Evolutionary conservation across 2,113 vertebrate genomes (phyloP), one percentile per base, ranked within the genome.

Genomic region (Dascyllus trimaculatus): DNA sequence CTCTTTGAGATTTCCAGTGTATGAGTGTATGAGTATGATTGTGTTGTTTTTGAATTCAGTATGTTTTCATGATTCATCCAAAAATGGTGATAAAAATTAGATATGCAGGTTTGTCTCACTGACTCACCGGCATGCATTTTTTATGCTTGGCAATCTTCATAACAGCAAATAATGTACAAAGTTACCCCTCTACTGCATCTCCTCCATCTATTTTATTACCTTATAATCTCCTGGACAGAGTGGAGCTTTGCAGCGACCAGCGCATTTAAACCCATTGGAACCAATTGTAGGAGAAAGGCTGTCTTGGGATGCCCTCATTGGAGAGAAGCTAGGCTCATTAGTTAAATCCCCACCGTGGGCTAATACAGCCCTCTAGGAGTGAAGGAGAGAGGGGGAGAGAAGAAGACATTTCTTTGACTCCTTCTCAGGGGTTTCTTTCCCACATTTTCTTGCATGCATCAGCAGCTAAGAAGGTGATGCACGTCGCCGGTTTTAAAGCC

Each of bases 251-350:
- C 85, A 88, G 89, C 87, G 86, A 94, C 91, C 84, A 78, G 89
- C 81, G 87, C 88, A 64, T 93, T 93, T 94, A 94, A 94, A 95
- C 93, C 94, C 94, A 89, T 93, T 94, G 94, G 95, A 95, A 94
- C 94, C 95, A 95, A 95, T 95, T 95, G 93, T 90, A 91, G 94
- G 92, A 93, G 94, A 95, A 93, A 89, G 88, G 92, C 90, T 92
- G 92, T 95, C 93, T 94, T 93, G 93, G 91, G 93, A 94, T 85
- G 89, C 89, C 92, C 92, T 94, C 92, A 86, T 92, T 87, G 92
- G 94, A 94, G 92, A 89, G 87, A 74, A 90, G 93, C 90, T 90
- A 93, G 94, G 93, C 94, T 95, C 95, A 95, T 95, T 95, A 95
- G 94, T 92, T 94, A 94, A 94, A 94, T 95, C 94, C 94, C 94